Base-by-base conservation (phyloP, 1,140 invertebrate species). In the Chironomus tepperi region DNA sequence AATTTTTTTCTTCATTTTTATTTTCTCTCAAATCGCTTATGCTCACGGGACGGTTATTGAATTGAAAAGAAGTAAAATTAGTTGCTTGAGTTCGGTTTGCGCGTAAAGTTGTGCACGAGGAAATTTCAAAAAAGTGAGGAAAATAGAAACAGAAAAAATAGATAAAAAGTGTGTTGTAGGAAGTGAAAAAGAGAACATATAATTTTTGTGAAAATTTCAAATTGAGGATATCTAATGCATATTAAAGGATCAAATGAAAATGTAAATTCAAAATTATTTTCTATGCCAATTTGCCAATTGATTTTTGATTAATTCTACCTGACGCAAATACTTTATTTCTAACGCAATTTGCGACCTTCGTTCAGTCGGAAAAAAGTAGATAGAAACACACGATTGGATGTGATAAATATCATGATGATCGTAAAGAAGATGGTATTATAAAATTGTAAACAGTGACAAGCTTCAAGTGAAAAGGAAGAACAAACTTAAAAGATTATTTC, bases 241-340 rank as follows among this genome's bases (percentile, higher is more conserved):
- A 70, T 70, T 70, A 70, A 70, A 70, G 65, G 65, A 70, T 6
- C 19, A 19, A 70, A 21, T 70, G 65, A 70, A 70, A 70, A 70
- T 70, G 65, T 70, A 70, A 12, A 16, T 47, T 47, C 43, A 57
- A 57, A 57, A n/a, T 57, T 12, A 47, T 47, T n/a, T 57, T 57
- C n/a, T 57, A 57, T 3, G 43, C 8, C 1, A 47, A 47, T 10
- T 34, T 47, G n/a, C 47, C 47, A 57, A 57, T 57, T 57, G 47
- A 57, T n/a, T 57, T 47, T 57, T 1, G 47, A 57, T 12, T n/a
- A 57, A 15, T 9, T 9, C 2, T 3, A 47, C 12, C 15, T 57
- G 15, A 15, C 15, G 12, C 15, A 57, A 57, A n/a, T 15, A 57
- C 3, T 2, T 34, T 34, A 2, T 2, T 2, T 34, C 24, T 34